Base-by-base conservation (phyloP, 2,888 invertebrate species). In the Amphipoea oculea region DNA sequence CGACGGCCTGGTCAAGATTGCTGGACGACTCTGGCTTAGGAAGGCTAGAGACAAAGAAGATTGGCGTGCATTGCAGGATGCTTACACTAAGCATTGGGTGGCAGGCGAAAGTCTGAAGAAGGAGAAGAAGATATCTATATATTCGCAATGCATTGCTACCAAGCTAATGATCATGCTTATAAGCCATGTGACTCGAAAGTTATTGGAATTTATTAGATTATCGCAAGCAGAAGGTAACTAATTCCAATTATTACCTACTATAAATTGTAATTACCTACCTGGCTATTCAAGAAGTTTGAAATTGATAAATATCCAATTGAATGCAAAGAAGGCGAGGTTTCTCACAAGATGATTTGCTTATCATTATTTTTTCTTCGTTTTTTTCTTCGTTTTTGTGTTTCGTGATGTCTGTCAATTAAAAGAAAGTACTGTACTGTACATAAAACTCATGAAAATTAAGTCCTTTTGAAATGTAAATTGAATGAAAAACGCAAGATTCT, bases 221-320 rank as follows among this genome's bases (percentile, higher is more conserved):
- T 74, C 73, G 66, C 63, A 40, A 54, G 17, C 65, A 23, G 70
- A 73, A 81, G 48, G 57, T 71, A 81, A 74, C 45, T 72, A 48
- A 74, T 81, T 74, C 20, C 29, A 74, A 74, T 82, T 65, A 78
- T 51, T 66, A 51, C 60, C 69, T 70, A 83, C 73, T 40, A 62
- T 78, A 62, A 60, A 70, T 73, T 54, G 65, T 70, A 70, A 83
- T 83, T 68, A 65, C 5, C 40, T 70, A 65, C 5, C 40, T 70
- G 36, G 40, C 66, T 68, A 82, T 71, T 82, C 71, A 67, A 78
- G 71, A 83, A 71, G 66, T 71, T 68, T 45, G 23, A 66, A 67
- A 71, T 81, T 70, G 23, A 82, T 77, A 54, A 71, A 77, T 79
- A 70, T 48, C 40, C 70, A 66, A 83, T 82, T 73, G 79, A 62